Conservation (phyloP, 2,113 vertebrate genomes). For the Mellivora capensis region DNA sequence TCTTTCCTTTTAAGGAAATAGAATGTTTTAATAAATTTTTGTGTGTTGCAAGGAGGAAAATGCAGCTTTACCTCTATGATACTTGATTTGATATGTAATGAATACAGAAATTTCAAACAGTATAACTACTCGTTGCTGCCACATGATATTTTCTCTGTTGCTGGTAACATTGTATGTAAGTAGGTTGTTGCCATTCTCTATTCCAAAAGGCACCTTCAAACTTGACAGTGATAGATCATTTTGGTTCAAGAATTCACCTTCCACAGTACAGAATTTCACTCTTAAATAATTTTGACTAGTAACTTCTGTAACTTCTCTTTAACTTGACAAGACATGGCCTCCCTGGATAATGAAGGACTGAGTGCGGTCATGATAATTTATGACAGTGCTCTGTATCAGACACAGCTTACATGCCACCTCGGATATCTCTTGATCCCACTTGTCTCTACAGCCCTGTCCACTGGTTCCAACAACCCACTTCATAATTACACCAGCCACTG, state of each 20-base stretch:
- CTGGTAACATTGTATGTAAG: not conserved
- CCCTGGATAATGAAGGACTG: not conserved
- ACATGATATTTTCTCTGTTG: not conserved
- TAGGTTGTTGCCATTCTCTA: not conserved
- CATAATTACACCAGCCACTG: not conserved
- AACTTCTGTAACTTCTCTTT: slow-evolving; percentile 14
- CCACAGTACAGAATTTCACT: not conserved
- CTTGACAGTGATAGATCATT: not conserved
- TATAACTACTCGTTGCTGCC: not conserved
- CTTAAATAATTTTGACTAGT: not conserved
- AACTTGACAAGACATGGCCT: not conserved
- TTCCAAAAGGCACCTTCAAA: slow-evolving; percentile 1
- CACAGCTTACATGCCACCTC: not conserved
- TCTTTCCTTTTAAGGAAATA: slow-evolving; percentile 4
- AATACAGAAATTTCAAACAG: not conserved
- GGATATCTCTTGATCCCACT: not conserved
- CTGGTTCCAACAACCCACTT: not conserved
- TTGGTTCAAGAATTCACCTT: not conserved
- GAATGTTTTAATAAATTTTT: not conserved
- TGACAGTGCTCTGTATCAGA: not conserved
- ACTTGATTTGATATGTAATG: not conserved
- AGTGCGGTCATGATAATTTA: not conserved
- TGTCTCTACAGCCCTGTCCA: not conserved
- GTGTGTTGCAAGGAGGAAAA: not conserved
- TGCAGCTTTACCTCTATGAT: not conserved